Evolutionary conservation across 2,797 vertebrate genomes (phyloP).

Genomic region (Sparidentex hasta): DNA sequence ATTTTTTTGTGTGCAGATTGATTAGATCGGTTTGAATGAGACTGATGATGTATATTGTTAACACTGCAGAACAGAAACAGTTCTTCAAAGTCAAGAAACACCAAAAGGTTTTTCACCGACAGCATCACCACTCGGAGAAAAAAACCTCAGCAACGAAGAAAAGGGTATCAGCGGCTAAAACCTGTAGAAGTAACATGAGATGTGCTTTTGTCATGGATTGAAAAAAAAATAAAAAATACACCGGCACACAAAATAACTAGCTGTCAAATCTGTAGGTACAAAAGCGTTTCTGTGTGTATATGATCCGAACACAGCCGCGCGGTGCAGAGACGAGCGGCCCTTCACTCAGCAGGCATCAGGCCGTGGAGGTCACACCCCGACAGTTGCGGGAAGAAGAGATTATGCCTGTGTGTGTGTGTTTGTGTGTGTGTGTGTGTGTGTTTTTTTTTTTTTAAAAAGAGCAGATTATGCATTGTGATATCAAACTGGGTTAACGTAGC

Average conservation of each 20-base stretch:
- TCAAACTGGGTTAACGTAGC: conserved; percentile 80
- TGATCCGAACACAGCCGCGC: conserved; percentile 62
- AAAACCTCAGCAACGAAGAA: not conserved
- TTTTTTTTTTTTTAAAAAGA: conserved; percentile 44
- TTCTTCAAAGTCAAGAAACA: not conserved
- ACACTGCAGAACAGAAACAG: not conserved
- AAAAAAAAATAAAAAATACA: conserved; percentile 20
- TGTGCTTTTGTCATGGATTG: conserved; percentile 7
- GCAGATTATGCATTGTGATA: conserved; percentile 87
- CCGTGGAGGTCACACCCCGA: conserved; percentile 84
- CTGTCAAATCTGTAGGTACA: conserved; percentile 39
- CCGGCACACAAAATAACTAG: conserved; percentile 12
- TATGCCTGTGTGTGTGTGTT: conserved; percentile 71
- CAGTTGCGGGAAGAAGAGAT: conserved; percentile 84
- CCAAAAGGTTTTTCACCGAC: not conserved
- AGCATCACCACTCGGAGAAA: not conserved
- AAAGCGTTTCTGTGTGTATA: conserved; percentile 24
- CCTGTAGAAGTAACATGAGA: not conserved
- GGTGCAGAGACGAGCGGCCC: conserved; percentile 76
- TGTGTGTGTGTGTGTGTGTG: conserved; percentile 36
- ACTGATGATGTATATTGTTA: not conserved
- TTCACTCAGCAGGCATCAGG: conserved; percentile 81
- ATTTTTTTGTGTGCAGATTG: too few species aligned
- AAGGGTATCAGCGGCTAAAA: not conserved
- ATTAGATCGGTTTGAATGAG: not conserved